A percentile compares a stretch with the other conserved stretches of the same genome.
phyloP scores from a whole-genome alignment of 2,888 invertebrate genomes.

The Eupithecia subfuscata region DNA sequence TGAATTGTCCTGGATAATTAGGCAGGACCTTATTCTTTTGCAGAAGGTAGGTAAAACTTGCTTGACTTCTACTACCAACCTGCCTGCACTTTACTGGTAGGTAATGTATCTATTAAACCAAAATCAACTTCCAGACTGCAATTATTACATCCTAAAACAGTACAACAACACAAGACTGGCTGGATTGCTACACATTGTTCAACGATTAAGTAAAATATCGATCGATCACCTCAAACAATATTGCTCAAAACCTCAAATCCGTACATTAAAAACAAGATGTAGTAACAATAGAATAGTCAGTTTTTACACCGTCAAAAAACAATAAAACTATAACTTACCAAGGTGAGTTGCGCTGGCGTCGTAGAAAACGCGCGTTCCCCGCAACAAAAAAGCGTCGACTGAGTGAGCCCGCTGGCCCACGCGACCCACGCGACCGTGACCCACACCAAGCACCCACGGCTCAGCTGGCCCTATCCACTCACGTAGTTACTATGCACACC shows the following conservation, averaged over 20 bases:
- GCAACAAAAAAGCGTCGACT: conserved; percentile 69
- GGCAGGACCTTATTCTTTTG: neutral
- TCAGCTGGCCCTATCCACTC: conserved; percentile 39
- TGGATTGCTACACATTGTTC: neutral
- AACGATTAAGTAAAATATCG: neutral
- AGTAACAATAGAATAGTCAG: neutral
- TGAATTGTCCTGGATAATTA: conserved; percentile 18
- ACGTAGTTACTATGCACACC: conserved; percentile 19
- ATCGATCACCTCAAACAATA: conserved; percentile 3
- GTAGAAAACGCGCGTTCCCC: conserved; percentile 59
- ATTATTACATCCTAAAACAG: neutral
- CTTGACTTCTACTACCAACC: neutral
- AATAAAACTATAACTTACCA: conserved; percentile 49
- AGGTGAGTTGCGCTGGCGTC: conserved; percentile 60
- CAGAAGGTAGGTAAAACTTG: neutral
- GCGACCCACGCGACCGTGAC: conserved; percentile 62
- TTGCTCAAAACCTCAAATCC: neutral
- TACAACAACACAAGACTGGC: neutral
- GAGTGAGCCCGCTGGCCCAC: conserved; percentile 48
- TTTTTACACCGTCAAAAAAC: conserved; percentile 20
- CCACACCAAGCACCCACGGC: conserved; percentile 43
- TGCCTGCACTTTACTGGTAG: neutral
- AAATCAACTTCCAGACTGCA: neutral
- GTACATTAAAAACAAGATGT: conserved; percentile 9
- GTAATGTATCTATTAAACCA: neutral